Base-by-base conservation (phyloP, 1,140 invertebrate genomes). In the Pararge aegeria region DNA sequence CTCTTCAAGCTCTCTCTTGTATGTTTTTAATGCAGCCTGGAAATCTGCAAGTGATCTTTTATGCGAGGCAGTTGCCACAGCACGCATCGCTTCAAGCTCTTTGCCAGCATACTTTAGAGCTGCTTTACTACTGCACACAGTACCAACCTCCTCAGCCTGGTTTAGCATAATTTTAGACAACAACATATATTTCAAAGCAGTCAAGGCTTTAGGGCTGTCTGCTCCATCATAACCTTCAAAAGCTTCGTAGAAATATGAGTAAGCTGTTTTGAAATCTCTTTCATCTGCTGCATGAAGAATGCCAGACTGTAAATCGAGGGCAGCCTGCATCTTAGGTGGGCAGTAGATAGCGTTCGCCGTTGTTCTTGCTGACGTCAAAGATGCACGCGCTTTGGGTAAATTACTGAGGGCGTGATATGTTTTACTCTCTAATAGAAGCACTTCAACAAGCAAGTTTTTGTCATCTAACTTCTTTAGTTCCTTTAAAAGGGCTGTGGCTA, bases 161-260 rank as follows among this genome's bases (percentile, higher is more conserved):
- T 97, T 97, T 12, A 99, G 90, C 97, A 99, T 99, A 62, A 99
- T 99, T 92, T 99, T 99, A 46, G 97, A 98, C 46, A 99, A 85
- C 57, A 99, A 92, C 98, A 99, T 99, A 87, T 99, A 99, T 83
- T 99, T 99, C 0, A 99, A 90, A 16, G 97, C 97, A 37, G 94
- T 96, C 1, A 99, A 87, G 7, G 98, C 98, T 88, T 97, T 98
- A 10, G 94, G 94, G 75, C 93, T 95, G 77, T 99, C 97, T 13
- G 98, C 95, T 68, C 97, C 98, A 87, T 99, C 98, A 90, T 98
- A 99, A 63, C 98, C 98, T 92, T 99, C 99, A 91, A 99, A 99
- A 30, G 98, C 98, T 92, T 99, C 99, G 91, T 99, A 99, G 84
- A 99, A 99, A 84, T 99, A 99, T 34, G 98, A 99, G 89, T 98